Evolutionary conservation across 2,888 invertebrate genomes (phyloP).

Genomic region (Uloborus plumipes): DNA sequence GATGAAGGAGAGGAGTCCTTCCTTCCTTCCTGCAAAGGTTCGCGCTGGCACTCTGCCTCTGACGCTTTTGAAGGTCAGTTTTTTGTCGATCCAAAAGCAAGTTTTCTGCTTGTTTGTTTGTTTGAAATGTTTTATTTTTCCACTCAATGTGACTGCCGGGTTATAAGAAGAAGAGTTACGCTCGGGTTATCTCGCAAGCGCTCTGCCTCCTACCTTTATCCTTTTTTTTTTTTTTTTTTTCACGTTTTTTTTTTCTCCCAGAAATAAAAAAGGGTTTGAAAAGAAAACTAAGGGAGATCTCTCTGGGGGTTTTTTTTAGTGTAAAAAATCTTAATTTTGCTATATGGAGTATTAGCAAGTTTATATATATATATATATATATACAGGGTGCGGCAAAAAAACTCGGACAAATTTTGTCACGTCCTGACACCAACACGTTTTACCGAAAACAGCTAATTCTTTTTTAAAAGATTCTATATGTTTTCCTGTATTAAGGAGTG

Average conservation of each 20-base stretch:
- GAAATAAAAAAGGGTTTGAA: not conserved
- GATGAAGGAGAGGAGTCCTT: not conserved
- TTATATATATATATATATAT: too few species aligned
- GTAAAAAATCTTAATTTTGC: too few species aligned
- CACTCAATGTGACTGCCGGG: conserved; percentile 27
- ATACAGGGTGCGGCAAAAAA: too few species aligned
- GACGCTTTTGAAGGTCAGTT: conserved; percentile 38
- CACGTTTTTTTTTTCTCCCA: not conserved
- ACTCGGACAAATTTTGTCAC: too few species aligned
- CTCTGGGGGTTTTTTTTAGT: too few species aligned
- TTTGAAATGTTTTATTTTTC: conserved; percentile 48
- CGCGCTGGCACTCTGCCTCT: conserved; percentile 40
- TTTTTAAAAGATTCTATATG: too few species aligned
- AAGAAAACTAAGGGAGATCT: too few species aligned
- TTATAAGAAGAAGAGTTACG: conserved; percentile 29
- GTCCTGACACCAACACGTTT: too few species aligned
- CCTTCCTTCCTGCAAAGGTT: not conserved
- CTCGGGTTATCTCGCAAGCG: not conserved
- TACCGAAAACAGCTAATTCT: too few species aligned
- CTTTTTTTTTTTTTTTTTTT: conserved; percentile 2
- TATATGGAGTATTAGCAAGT: too few species aligned
- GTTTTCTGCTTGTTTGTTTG: conserved; percentile 44
- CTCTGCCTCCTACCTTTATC: conserved; percentile 6
- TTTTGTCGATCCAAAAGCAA: conserved; percentile 6
- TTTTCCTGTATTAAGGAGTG: too few species aligned